Evolutionary conservation across 2,888 invertebrate species (phyloP).

Genomic region (Tetrapedia diversipes): DNA sequence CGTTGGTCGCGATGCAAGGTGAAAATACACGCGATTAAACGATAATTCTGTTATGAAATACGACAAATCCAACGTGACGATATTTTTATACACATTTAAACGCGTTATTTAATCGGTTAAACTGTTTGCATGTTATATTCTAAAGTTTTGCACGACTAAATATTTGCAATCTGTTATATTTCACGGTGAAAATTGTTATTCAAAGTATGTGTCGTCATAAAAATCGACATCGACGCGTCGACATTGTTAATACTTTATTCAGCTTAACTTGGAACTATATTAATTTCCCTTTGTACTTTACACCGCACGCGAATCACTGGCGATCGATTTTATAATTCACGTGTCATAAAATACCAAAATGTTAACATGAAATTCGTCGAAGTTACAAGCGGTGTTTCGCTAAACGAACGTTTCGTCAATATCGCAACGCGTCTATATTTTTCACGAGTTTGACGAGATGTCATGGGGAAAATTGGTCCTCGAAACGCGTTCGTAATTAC

Average conservation of each 20-base stretch:
- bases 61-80: background rate
- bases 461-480: background rate
- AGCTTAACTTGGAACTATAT: background rate
- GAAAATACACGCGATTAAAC: background rate
- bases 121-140: no score
- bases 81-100: no score
- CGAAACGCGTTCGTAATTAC: slow-evolving; percentile 4
- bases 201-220: background rate
- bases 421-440: background rate
- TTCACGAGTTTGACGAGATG: no score
- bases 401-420: background rate
- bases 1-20: slow-evolving; percentile 13
- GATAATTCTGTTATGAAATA: background rate
- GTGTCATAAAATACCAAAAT: background rate
- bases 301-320: no score
- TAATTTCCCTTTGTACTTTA: background rate
- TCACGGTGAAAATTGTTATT: background rate
- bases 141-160: no score
- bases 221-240: background rate
- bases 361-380: background rate
- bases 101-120: background rate
- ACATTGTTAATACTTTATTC: background rate
- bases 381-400: background rate
- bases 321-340: background rate
- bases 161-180: no score